Evolutionary conservation across 1,140 invertebrate genomes (phyloP).

Genomic region (Chironomus striatipennis): DNA sequence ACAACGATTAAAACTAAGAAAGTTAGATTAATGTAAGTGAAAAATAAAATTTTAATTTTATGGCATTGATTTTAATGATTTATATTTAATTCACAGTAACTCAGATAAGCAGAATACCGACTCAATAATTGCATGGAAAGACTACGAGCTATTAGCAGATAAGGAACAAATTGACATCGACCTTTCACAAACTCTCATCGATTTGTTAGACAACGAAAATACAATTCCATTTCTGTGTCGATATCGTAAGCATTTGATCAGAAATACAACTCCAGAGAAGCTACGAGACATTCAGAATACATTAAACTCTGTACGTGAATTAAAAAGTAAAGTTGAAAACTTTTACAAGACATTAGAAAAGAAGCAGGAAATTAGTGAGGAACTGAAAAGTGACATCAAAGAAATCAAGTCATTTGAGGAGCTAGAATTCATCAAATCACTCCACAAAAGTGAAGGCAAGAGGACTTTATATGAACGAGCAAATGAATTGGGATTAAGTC

Average conservation of each 20-base stretch:
- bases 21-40: too few species aligned
- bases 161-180: constrained; percentile 37
- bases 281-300: constrained; percentile 52
- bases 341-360: not conserved
- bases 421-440: constrained; percentile 39
- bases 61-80: too few species aligned
- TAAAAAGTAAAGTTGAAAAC: not conserved
- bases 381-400: not conserved
- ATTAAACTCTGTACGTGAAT: not conserved
- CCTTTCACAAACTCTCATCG: constrained; percentile 43
- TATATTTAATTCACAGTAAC: too few species aligned
- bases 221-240: constrained; percentile 76
- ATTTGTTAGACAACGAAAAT: constrained; percentile 61
- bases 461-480: constrained; percentile 67
- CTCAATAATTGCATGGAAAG: constrained; percentile 30
- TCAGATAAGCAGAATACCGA: too few species aligned
- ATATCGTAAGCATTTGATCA: constrained; percentile 58
- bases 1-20: too few species aligned
- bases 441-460: constrained; percentile 64
- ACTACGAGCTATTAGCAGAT: constrained; percentile 43
- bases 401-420: not conserved
- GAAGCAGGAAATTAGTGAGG: not conserved
- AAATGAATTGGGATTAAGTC: constrained; percentile 61
- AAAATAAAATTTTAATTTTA: too few species aligned
- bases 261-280: constrained; percentile 55